Evolutionary conservation across 2,888 invertebrate genomes (phyloP).

Genomic region (Nemurella pictetii): DNA sequence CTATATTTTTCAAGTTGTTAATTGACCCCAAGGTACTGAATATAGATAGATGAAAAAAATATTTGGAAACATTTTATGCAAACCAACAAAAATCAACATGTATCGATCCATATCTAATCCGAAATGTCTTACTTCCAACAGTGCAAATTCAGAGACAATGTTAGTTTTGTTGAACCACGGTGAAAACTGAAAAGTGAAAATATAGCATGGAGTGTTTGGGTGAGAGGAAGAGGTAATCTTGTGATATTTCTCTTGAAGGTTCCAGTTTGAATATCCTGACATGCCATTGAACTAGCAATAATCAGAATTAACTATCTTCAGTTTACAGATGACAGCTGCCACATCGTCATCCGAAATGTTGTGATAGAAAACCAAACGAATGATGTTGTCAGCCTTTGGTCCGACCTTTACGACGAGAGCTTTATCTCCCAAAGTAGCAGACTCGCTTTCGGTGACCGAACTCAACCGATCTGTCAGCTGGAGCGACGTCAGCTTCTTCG

Average conservation of each 20-base stretch:
- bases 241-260: too few species aligned
- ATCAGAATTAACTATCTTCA: conserved; percentile 68
- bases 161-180: too few species aligned
- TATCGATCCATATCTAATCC: too few species aligned
- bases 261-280: too few species aligned
- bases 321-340: conserved; percentile 69
- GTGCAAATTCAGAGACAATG: too few species aligned
- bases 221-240: too few species aligned
- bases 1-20: not conserved
- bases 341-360: conserved; percentile 71
- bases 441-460: conserved; percentile 54
- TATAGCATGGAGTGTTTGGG: too few species aligned
- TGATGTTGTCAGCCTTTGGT: conserved; percentile 60
- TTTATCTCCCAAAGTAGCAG: conserved; percentile 51
- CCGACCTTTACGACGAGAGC: conserved; percentile 63
- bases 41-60: not conserved
- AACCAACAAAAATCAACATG: too few species aligned
- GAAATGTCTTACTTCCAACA: too few species aligned
- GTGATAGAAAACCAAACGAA: conserved; percentile 71
- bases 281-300: too few species aligned
- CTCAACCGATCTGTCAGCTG: conserved; percentile 60
- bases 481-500: conserved; percentile 57
- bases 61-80: too few species aligned
- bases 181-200: too few species aligned
- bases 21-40: not conserved